Evolutionary conservation across 2,113 vertebrate species (phyloP).

Genomic region (Indicator indicator): DNA sequence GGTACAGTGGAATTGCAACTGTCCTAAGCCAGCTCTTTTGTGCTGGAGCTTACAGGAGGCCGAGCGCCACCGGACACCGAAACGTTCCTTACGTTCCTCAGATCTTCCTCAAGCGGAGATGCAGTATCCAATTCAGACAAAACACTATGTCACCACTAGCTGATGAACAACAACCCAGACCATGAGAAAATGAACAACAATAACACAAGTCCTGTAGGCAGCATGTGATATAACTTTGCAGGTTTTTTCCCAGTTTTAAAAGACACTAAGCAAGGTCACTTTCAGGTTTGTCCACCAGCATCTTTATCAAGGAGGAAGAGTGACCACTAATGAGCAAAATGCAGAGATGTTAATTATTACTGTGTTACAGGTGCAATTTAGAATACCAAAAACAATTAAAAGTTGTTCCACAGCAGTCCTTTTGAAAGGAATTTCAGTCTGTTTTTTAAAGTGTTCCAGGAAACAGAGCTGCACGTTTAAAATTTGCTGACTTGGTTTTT

Average conservation of each 20-base stretch:
- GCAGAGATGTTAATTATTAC: constrained; percentile 59
- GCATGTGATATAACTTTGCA: constrained; percentile 71
- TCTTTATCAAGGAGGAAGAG: constrained; percentile 63
- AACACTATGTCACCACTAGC: constrained; percentile 56
- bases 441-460: constrained; percentile 69
- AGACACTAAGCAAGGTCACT: constrained; percentile 77
- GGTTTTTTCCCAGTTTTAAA: constrained; percentile 65
- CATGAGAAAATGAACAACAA: constrained; percentile 46
- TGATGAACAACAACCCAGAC: constrained; percentile 54
- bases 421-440: constrained; percentile 76
- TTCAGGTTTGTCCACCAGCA: constrained; percentile 73
- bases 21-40: constrained; percentile 53
- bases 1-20: constrained; percentile 47
- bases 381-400: constrained; percentile 53
- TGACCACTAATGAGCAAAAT: constrained; percentile 68
- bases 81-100: constrained; percentile 64
- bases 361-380: constrained; percentile 66
- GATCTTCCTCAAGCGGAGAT: constrained; percentile 48
- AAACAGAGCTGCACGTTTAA: constrained; percentile 65
- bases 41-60: constrained; percentile 39
- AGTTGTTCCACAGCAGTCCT: constrained; percentile 71
- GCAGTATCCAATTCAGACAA: constrained; percentile 73
- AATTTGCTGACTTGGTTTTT: constrained; percentile 57
- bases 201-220: constrained; percentile 77
- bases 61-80: constrained; percentile 59